Percentiles rank a stretch among this genome's conserved stretches.
Evolutionary conservation across 2,888 invertebrate species (phyloP).

Genomic region (Oithona nana): DNA sequence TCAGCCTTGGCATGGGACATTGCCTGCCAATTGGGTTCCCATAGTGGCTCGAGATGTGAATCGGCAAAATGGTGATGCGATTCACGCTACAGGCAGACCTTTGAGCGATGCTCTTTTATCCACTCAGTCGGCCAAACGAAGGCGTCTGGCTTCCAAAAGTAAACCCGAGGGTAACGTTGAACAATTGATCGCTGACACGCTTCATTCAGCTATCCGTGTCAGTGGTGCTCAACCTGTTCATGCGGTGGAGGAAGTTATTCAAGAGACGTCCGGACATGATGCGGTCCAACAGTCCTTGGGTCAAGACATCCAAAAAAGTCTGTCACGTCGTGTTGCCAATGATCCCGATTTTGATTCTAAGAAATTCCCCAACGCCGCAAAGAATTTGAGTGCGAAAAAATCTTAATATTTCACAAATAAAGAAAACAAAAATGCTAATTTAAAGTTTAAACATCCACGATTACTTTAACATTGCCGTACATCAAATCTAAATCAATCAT

Average conservation of each 20-base stretch:
- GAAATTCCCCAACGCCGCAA: neutral
- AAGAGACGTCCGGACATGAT: neutral
- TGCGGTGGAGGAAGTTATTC: neutral
- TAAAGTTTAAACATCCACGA: too few species aligned
- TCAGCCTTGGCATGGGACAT: conserved; percentile 41
- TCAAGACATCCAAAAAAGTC: neutral
- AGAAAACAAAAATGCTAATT: too few species aligned
- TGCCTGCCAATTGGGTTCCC: conserved; percentile 61
- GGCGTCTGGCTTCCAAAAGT: conserved; percentile 43
- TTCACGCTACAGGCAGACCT: conserved; percentile 36
- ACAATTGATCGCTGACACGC: conserved; percentile 23
- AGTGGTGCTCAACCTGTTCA: neutral
- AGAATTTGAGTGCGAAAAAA: neutral
- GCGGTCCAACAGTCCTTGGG: neutral
- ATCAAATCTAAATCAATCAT: too few species aligned
- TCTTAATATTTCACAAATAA: too few species aligned
- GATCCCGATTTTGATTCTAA: neutral
- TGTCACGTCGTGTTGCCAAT: neutral
- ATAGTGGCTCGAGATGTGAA: conserved; percentile 61
- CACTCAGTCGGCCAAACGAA: conserved; percentile 71
- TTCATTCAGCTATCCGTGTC: neutral
- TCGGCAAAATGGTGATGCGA: conserved; percentile 30
- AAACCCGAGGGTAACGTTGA: conserved; percentile 25
- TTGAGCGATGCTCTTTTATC: conserved; percentile 77
- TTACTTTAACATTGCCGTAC: too few species aligned